These are phyloP conservation scores for Salvator merianae DNA, from an alignment of 2,113 vertebrate species.

Conservation along the genomic window DNA sequence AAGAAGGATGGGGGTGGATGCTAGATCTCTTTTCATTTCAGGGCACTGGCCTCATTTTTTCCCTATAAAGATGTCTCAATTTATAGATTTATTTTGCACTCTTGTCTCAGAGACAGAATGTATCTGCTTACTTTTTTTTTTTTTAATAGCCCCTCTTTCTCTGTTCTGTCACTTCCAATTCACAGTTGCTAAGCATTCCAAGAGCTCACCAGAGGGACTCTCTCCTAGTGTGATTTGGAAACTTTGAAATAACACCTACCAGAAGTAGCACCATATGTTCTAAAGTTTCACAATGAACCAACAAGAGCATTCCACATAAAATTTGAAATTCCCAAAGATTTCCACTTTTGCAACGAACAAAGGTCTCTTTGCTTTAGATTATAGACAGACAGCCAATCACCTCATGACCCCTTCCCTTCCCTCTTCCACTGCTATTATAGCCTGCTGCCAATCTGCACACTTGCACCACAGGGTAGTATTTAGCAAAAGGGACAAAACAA, in stretches of 20 bases:
- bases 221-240: conserved; percentile 81
- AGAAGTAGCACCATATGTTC: conserved; percentile 82
- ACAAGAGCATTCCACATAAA: conserved; percentile 77
- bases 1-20: conserved; percentile 28
- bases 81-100: conserved; percentile 61
- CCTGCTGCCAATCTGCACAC: background rate
- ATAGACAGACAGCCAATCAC: conserved; percentile 8
- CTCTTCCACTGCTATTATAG: background rate
- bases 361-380: conserved; percentile 63
- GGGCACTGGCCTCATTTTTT: conserved; percentile 23
- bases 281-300: conserved; percentile 73
- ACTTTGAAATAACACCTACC: conserved; percentile 85
- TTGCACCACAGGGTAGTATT: background rate
- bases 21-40: conserved; percentile 32
- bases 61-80: conserved; percentile 48
- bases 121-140: conserved; percentile 14
- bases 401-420: background rate
- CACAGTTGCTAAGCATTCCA: conserved; percentile 80
- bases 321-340: conserved; percentile 79
- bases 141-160: conserved; percentile 68
- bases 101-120: conserved; percentile 47
- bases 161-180: conserved; percentile 79
- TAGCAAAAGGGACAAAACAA: background rate
- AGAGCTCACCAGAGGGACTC: conserved; percentile 80
- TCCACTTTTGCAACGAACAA: conserved; percentile 72